Base-by-base conservation (phyloP, 2,113 vertebrate genomes). In the Aegotheles bennettii region DNA sequence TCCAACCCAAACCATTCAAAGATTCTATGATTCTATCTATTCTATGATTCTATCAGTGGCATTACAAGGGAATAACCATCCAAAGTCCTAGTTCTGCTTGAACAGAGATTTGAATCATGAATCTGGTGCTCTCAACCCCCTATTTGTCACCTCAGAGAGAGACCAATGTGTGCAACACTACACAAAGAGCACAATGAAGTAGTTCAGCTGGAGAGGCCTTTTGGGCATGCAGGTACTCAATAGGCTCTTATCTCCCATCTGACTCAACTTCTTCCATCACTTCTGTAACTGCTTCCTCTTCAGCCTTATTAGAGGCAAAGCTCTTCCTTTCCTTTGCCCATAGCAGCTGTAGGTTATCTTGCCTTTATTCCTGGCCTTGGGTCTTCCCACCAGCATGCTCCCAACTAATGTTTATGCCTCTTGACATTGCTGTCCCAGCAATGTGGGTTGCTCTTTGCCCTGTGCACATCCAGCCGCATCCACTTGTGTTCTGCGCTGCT, bases 81-180 rank as follows among this genome's bases (percentile, higher is more conserved):
- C 43, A 38, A 69, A 91, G 10, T 13, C 18, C 5, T 33, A 4
- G 24, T 35, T 20, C 59, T 74, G 16, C 13, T 45, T 61, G 45
- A 79, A 25, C 0, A 38, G 24, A 4, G 10, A 15, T 83, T 47
- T 23, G 31, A 74, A 17, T 35, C 0, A 1, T 50, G 53, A 76
- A 36, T 50, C 15, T 35, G 31, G 17, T 79, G 61, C 43, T 94
- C 35, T 61, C 0, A 0, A 40, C 40, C 17, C 40, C 17, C 35
- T 87, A 3, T 86, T 51, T 77, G 28, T 43, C 6, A 11, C 68
- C 33, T 74, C 1, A 2, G 33, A 84, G 38, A 29, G 26, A 68
- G 16, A 43, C 35, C 0, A 0, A 7, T 17, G 33, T 54, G 19
- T 43, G 16, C 75, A 25, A 48, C 0, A 10, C 50, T 0, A 0